A percentile compares a stretch with the other conserved stretches of the same genome.
phyloP scores from a whole-genome alignment of 1,140 invertebrate genomes.

The Polypedilum pembai region DNA sequence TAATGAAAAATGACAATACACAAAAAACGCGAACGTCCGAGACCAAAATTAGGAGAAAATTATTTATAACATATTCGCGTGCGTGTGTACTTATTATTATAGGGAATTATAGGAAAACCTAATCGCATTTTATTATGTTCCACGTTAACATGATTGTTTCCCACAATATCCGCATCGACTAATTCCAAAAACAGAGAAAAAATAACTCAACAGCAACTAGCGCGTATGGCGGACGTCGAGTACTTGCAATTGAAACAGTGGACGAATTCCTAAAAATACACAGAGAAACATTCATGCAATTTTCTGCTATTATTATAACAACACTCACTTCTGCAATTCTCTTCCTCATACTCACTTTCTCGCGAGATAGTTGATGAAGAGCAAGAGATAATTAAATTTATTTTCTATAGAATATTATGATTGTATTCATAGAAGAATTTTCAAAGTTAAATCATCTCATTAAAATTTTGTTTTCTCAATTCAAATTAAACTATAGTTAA shows the following conservation, averaged over 20 bases:
- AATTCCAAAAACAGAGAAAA: neutral
- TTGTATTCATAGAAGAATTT: neutral
- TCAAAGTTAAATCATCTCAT: neutral
- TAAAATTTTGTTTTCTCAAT: too few species aligned
- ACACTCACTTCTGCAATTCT: too few species aligned
- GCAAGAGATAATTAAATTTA: conserved; percentile 1
- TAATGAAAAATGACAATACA: conserved; percentile 4
- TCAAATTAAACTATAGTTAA: too few species aligned
- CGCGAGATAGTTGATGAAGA: neutral
- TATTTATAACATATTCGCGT: neutral
- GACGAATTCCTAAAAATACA: too few species aligned
- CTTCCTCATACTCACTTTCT: too few species aligned
- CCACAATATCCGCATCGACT: neutral
- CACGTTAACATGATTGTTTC: conserved; percentile 17
- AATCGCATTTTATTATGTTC: conserved; percentile 9
- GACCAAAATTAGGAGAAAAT: neutral
- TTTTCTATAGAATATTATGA: neutral
- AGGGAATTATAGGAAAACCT: conserved; percentile 3
- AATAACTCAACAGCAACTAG: neutral
- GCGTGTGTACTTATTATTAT: neutral
- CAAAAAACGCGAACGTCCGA: neutral
- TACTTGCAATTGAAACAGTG: too few species aligned
- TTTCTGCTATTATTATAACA: too few species aligned
- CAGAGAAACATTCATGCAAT: too few species aligned
- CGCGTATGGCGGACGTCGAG: neutral